phyloP scores from a whole-genome alignment of 2,888 invertebrate genomes.

The Callyntrura sp. region DNA sequence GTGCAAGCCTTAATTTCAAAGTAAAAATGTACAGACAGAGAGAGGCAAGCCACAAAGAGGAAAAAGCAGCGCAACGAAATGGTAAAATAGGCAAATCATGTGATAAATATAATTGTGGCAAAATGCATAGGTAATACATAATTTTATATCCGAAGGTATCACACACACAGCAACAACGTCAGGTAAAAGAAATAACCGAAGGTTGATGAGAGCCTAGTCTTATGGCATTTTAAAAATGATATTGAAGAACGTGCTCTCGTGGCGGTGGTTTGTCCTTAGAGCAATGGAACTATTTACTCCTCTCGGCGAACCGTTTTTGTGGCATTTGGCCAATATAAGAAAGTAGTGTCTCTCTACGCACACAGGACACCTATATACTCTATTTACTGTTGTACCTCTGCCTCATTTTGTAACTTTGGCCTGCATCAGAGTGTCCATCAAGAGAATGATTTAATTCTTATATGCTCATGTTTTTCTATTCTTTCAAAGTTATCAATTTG shows the following conservation, averaged over 20 bases:
- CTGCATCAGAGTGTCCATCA: constrained; percentile 17
- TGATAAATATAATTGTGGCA: neutral
- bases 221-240: constrained; percentile 38
- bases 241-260: constrained; percentile 49
- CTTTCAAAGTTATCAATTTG: neutral
- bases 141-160: neutral
- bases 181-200: constrained; percentile 24
- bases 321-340: neutral
- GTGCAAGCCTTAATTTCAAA: constrained; percentile 16
- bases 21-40: constrained; percentile 8
- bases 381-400: neutral
- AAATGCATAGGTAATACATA: neutral
- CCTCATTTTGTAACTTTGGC: neutral
- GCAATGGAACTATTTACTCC: constrained; percentile 54
- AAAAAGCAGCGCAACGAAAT: neutral
- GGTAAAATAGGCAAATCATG: neutral
- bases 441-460: constrained; percentile 33
- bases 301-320: constrained; percentile 21
- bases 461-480: constrained; percentile 6
- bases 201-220: constrained; percentile 31
- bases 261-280: constrained; percentile 45
- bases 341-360: neutral
- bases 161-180: no score
- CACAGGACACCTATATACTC: no score
- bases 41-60: neutral